These are phyloP conservation scores for Pemphigus obesinymphae DNA, from an alignment of 1,140 invertebrate genomes.

Conservation along the genomic window DNA sequence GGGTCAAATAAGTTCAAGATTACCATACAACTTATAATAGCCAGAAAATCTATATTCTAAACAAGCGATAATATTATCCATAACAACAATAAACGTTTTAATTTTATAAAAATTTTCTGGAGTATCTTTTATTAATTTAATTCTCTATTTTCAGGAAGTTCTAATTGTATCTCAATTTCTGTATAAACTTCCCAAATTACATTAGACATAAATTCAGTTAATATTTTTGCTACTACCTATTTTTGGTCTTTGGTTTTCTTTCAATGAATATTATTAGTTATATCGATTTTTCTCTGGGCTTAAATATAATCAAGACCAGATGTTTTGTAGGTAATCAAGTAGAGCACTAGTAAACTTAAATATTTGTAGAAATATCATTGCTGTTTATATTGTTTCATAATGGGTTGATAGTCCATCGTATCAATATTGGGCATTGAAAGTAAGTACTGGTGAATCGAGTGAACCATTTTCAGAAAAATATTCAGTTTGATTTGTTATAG, in stretches of 20 bases:
- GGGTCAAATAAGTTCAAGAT: background rate
- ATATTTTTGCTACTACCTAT: too few species aligned
- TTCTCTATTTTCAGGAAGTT: background rate
- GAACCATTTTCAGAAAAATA: too few species aligned
- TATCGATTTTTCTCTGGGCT: background rate
- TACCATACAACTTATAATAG: background rate
- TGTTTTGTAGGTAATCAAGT: constrained; percentile 1
- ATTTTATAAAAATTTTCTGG: background rate
- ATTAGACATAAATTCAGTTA: too few species aligned
- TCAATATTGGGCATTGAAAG: too few species aligned
- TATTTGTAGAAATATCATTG: background rate
- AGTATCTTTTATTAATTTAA: too few species aligned
- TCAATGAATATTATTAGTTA: background rate
- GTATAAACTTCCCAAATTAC: background rate
- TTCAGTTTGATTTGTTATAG: too few species aligned
- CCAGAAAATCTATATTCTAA: background rate
- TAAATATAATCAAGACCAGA: background rate
- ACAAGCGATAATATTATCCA: background rate
- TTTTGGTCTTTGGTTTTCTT: background rate
- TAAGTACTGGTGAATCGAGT: too few species aligned
- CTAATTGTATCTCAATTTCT: background rate
- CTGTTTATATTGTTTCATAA: background rate
- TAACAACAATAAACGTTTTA: background rate
- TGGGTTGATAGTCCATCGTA: too few species aligned
- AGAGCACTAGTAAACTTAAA: background rate